Base-by-base conservation (phyloP, 2,113 vertebrate genomes). In the Okapia johnstoni region DNA sequence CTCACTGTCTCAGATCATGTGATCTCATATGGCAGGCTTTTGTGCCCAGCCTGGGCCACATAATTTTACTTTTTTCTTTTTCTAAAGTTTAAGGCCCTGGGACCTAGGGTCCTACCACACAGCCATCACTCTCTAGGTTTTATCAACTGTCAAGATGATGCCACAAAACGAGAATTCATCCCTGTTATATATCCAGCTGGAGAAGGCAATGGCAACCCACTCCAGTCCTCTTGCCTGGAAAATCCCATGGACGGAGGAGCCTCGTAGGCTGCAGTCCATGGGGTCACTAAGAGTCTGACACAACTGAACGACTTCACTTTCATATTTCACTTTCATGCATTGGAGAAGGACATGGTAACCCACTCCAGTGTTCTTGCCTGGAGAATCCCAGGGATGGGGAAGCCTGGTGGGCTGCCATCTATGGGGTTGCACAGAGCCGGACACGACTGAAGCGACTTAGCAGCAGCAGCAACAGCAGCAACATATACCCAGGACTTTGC, bases 401-500 rank as follows among this genome's bases (percentile, higher is more conserved):
- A 66, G 61, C 16, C 63, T 66, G 33, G 33, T n/a, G 16, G 63
- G 63, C 16, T n/a, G 17, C 17, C 4, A 0, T 66, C 63, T 36
- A 21, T 36, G n/a, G n/a, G 63, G 17, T 11, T 1, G 0, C n/a
- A 66, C 8, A 70, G n/a, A 70, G 17, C 21, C 1, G 0, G 17
- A 70, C n/a, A 70, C 0, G n/a, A 36, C 17, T 70, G 63, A 70
- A 36, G 19, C 0, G 5, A 23, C 10, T 70, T 70, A 70, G n/a
- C 66, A 57, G 21, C 55, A 70, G 66, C 17, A 1, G 50, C 52
- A 1, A 13, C 52, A 52, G 4, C 17, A 70, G 63, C 9, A 36
- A n/a, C 19, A 70, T 21, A 7, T 30, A n/a, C 25, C 25, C 33
- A 87, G 40, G 30, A 52, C 7, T 40, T 30, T 63, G 9, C 2